Base-by-base conservation (phyloP, 2,797 vertebrate genomes). In the Pteropus rufus region DNA sequence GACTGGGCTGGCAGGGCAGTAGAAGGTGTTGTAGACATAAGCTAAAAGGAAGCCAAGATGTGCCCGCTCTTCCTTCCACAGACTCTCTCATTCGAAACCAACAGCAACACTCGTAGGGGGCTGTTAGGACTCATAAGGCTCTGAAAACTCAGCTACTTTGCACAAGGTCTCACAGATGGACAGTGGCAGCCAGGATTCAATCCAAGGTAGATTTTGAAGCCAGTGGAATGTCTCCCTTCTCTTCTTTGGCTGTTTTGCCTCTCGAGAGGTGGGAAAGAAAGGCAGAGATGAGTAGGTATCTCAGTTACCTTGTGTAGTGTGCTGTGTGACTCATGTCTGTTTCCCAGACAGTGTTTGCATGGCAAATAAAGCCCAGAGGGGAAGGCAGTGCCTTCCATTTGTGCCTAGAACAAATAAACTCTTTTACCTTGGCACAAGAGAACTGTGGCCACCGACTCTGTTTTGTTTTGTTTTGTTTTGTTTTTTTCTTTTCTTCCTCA, bases 401-500 rank as follows among this genome's bases (percentile, higher is more conserved):
- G 85, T 44, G 31, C 41, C 36, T 18, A 15, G 54, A 85, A 93
- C 83, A 96, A 83, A 93, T 39, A 54, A 16, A 12, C 77, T 54
- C 39, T 44, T 23, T 56, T 29, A n/a, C 39, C 16, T 34, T 31
- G 60, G 41, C 60, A 58, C 34, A 21, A 21, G 75, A 80, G 65
- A 80, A 75, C 46, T 24, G 21, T 60, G 56, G 60, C 92, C 92
- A 73, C 93, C 46, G 39, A 36, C 58, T 81, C 65, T 44, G 58
- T 49, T 15, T 15, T 49, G 46, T 49, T 15, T 49, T 49, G 12
- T 49, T 49, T 49, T 60, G 24, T 54, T 77, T 76, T 36, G 36
- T 36, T 69, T 67, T 90, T 76, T 94, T 65, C 94, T 95, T 85
- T 1, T 70, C 19, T 34, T 89, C 96, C 44, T 93, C 88, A 91